phyloP scores from a whole-genome alignment of 1,140 invertebrate species.

The Hylyphantes graminicola region DNA sequence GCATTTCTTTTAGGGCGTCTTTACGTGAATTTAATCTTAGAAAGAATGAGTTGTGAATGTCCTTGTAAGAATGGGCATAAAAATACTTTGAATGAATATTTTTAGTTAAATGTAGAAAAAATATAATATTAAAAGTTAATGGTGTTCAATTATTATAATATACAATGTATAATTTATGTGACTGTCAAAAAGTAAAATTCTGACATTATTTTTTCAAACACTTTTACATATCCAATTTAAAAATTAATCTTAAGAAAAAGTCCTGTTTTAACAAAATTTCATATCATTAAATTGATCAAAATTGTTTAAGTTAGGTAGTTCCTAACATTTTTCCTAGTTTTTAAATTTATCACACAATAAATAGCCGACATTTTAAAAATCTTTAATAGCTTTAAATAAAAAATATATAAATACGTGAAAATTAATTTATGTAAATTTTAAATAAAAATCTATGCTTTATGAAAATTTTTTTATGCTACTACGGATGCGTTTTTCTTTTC shows the following conservation, averaged over 20 bases:
- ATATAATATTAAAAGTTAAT: background rate
- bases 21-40: background rate
- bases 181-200: too few species aligned
- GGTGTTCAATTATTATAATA: too few species aligned
- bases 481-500: too few species aligned
- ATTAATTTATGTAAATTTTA: background rate
- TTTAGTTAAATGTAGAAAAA: background rate
- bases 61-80: background rate
- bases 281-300: background rate
- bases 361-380: background rate
- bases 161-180: too few species aligned
- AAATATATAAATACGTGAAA: background rate
- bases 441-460: too few species aligned
- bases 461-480: too few species aligned
- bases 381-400: background rate
- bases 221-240: too few species aligned
- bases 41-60: background rate
- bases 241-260: background rate
- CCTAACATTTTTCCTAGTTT: background rate
- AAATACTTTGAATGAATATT: background rate
- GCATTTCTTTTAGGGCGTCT: too few species aligned
- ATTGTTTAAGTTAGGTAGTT: background rate
- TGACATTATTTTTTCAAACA: too few species aligned
- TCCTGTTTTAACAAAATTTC: background rate
- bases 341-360: background rate